Evolutionary conservation across 1,140 invertebrate genomes (phyloP).

Genomic region (Bathynomus jamesi): DNA sequence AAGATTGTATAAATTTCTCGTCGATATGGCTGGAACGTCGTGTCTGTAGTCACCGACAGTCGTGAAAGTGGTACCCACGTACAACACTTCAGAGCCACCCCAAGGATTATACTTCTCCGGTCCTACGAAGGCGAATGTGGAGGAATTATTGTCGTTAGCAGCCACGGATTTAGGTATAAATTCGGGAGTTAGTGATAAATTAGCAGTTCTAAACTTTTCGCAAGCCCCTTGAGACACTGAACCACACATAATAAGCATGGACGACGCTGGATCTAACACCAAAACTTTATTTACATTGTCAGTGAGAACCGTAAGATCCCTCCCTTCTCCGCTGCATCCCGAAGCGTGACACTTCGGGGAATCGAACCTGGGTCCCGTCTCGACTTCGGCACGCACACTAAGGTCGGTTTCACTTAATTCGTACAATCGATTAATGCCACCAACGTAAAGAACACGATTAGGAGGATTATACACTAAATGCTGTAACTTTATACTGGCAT

Average conservation of each 20-base stretch:
- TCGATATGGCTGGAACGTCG: constrained; percentile 85
- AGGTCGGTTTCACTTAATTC: constrained; percentile 66
- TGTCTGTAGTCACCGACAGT: constrained; percentile 86
- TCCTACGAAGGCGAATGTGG: constrained; percentile 89
- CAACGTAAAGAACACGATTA: constrained; percentile 61
- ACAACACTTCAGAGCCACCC: constrained; percentile 70
- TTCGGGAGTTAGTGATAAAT: constrained; percentile 65
- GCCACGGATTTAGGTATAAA: constrained; percentile 53
- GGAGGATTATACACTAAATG: constrained; percentile 56
- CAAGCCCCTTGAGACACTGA: constrained; percentile 81
- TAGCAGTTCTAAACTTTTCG: constrained; percentile 71
- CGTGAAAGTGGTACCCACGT: constrained; percentile 90
- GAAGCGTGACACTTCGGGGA: constrained; percentile 80
- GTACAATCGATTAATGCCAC: constrained; percentile 73
- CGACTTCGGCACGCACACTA: constrained; percentile 57
- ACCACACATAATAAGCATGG: constrained; percentile 76
- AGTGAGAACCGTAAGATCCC: constrained; percentile 57
- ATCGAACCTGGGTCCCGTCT: constrained; percentile 68
- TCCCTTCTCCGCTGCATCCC: constrained; percentile 55
- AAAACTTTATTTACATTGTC: constrained; percentile 89
- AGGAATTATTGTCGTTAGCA: constrained; percentile 65
- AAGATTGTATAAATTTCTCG: constrained; percentile 66
- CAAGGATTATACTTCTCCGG: constrained; percentile 73
- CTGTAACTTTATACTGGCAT: constrained; percentile 44
- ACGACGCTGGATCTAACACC: constrained; percentile 71